Evolutionary conservation across 2,888 invertebrate genomes (phyloP), one percentile per base, ranked within the genome.

Genomic region (Plebejus argus): DNA sequence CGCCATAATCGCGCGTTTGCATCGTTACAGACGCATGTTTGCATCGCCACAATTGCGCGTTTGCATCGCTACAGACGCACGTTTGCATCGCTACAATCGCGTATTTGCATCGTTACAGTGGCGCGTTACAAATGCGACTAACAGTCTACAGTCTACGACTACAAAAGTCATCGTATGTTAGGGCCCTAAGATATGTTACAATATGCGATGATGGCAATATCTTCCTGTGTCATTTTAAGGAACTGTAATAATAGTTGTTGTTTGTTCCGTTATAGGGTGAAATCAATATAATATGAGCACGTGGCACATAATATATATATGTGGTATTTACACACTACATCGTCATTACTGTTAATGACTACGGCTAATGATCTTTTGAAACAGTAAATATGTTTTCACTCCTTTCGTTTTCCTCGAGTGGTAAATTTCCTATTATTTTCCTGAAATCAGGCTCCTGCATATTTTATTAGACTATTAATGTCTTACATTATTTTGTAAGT

Each of bases 251-350:
- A 20, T 35, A 79, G 79, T 79, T 78, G 76, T 78, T 79, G 76
- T 80, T 81, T 80, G 79, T 78, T 75, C 71, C 33, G 78, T 78
- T 78, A 76, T 78, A 79, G 78, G 71, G 58, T 74, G 77, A 78
- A 81, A 82, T 82, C 83, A 81, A 83, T 82, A 82, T 70, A 71
- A 39, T 77, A 71, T 77, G 78, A 66, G 66, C 70, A 58, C 53
- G 72, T 77, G 71, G 79, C 79, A 79, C 81, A 79, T 76, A 75
- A 28, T 80, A n/a, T 35, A 35, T 45, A 45, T 45, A 78, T 79
- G 76, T 76, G 79, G 80, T 61, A 61, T 61, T 10, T 28, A 66
- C 66, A 66, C 15, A 28, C 66, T 20, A 66, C 66, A 66, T 12
- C 10, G 66, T 66, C 66, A 66, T 66, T 66, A 33, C 6, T 6